Evolutionary conservation across 2,797 vertebrate species (phyloP), one percentile per base, ranked within the genome.

Genomic region (Ataeniobius toweri): DNA sequence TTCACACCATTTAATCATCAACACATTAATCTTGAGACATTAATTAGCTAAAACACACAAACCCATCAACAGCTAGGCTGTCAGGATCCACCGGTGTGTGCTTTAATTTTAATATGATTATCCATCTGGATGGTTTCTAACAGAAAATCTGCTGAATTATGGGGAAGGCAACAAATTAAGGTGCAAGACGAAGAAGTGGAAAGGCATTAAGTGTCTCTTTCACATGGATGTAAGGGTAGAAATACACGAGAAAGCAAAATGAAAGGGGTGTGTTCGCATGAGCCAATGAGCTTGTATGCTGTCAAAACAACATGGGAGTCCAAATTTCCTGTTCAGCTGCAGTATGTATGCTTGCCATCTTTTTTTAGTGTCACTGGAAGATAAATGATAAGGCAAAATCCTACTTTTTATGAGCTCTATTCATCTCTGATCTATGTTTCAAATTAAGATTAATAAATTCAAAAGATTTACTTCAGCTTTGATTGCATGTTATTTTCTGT

Each of bases 1-100:
- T 91, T 88, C 86, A 84, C 88, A 78, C 80, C 89, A 28, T 79
- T 88, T 84, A 82, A 82, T 82, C 82, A 83, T 67, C 84, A 73
- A 77, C 81, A 79, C 83, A 71, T 88, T 85, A 70, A 81, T 77
- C 81, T 73, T 75, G 76, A 90, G 76, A 81, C 81, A 80, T 84
- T 80, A 88, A 86, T 81, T 58, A 79, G 80, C 74, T 79, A 79
- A 80, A 86, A 86, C 83, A 85, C 81, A 83, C 55, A 36, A 80
- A 75, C 58, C 22, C 74, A 48, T 39, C 80, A 75, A 74, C 79
- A 63, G 55, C 50, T 1, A 22, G 28, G 59, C 70, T 48, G 81
- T 71, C 80, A 44, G 81, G 68, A 82, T 75, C 61, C 76, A 12
- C 74, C 80, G 48, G 59, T 16, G 71, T 44, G 61, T 20, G 5